These are phyloP conservation scores for Pipistrellus nathusii DNA, from an alignment of 2,797 vertebrate species.

Conservation along the genomic window DNA sequence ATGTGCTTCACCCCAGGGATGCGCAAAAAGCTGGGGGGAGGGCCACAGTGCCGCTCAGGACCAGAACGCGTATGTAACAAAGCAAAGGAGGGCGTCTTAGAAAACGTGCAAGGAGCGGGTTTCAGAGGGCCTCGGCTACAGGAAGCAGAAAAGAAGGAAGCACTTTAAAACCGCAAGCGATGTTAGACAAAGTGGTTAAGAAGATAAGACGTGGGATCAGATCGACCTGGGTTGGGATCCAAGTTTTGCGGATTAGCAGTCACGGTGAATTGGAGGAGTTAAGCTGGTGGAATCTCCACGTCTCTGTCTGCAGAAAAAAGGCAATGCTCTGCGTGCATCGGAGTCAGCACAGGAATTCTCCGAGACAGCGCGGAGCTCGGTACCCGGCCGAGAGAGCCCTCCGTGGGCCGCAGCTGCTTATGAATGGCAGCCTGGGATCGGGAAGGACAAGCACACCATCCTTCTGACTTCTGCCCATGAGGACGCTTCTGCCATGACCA, in stretches of 20 bases:
- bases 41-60: not conserved
- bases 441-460: not conserved
- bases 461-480: not conserved
- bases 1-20: not conserved
- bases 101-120: not conserved
- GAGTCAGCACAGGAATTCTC: fast-evolving
- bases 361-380: fast-evolving
- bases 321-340: not conserved
- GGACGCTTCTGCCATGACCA: not conserved
- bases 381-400: not conserved
- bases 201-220: not conserved
- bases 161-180: not conserved
- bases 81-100: not conserved
- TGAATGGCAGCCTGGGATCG: not conserved
- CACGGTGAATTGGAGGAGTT: not conserved
- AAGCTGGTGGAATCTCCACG: not conserved
- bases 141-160: not conserved
- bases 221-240: not conserved
- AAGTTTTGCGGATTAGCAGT: not conserved
- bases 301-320: not conserved
- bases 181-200: not conserved
- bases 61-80: not conserved
- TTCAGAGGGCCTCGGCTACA: not conserved
- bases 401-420: not conserved
- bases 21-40: not conserved